Conservation (phyloP, 2,888 invertebrate species). For the Oscheius sp. region DNA sequence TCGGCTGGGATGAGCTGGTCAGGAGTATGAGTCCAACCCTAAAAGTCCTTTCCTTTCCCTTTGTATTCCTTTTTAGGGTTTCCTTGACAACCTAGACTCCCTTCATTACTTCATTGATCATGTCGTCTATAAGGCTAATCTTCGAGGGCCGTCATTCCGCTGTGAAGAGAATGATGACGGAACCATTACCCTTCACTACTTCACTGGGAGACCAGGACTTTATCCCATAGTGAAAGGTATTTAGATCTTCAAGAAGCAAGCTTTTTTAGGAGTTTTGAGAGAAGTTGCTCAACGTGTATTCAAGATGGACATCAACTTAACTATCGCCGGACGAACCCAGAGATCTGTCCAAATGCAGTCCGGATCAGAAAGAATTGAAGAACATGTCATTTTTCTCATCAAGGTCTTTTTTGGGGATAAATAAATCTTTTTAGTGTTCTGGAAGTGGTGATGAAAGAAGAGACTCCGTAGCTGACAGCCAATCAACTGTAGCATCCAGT, state of each 20-base stretch:
- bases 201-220: slow-evolving; percentile 89
- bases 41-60: slow-evolving; percentile 36
- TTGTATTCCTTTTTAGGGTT: slow-evolving; percentile 75
- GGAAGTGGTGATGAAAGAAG: background rate
- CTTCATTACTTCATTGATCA: slow-evolving; percentile 76
- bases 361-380: slow-evolving; percentile 55
- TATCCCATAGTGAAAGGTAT: slow-evolving; percentile 84
- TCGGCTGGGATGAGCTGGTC: slow-evolving; percentile 65
- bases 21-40: slow-evolving; percentile 60
- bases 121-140: slow-evolving; percentile 60
- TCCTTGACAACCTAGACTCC: slow-evolving; percentile 93
- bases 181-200: slow-evolving; percentile 88
- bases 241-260: slow-evolving; percentile 76
- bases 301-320: slow-evolving; percentile 88
- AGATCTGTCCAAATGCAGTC: slow-evolving; percentile 72
- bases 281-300: slow-evolving; percentile 92
- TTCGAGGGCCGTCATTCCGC: slow-evolving; percentile 83
- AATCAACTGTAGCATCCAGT: background rate
- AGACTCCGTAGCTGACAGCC: slow-evolving; percentile 16
- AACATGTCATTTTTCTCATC: slow-evolving; percentile 54
- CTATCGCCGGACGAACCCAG: slow-evolving; percentile 83
- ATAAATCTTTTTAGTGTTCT: background rate
- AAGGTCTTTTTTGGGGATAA: slow-evolving; percentile 24
- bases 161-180: slow-evolving; percentile 90
- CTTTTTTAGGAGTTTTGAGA: slow-evolving; percentile 84